Evolutionary conservation across 2,888 invertebrate genomes (phyloP), one percentile per base, ranked within the genome.

Genomic region (Melanostoma mellinum): DNA sequence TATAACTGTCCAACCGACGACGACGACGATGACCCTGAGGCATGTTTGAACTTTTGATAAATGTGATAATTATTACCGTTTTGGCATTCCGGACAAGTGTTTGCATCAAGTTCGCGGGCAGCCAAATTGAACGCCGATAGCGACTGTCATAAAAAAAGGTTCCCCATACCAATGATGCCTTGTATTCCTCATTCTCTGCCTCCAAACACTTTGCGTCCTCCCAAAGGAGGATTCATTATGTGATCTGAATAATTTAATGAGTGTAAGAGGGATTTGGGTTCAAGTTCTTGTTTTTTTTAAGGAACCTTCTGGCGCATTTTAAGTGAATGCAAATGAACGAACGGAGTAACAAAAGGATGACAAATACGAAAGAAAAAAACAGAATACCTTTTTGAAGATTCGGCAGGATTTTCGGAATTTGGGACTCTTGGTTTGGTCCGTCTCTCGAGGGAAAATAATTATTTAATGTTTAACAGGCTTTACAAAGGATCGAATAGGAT

Each of bases 41-140:
- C 77, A 56, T 74, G 78, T 78, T 82, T 78, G 75, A 69, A 71
- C 71, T 75, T 75, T 68, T 85, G 85, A 85, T 85, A 80, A 85
- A 85, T 85, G 85, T 63, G 80, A 85, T 80, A 85, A 80, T 85
- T 85, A 80, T 80, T 72, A 61, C 61, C 75, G 80, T 85, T 85
- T 85, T 85, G 80, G 85, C 79, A 85, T 85, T 80, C 85, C 42
- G 75, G 76, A 80, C 79, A 78, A 79, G 78, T 84, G 69, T 79
- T 84, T 84, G 84, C 71, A 74, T 84, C 67, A 60, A 77, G 61
- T 63, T 61, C 84, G 79, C 79, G 84, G 79, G 4, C 69, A 65
- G 68, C 69, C 69, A 74, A 78, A 73, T 82, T 73, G 73, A 52
- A 73, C 50, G 65, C 63, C 81, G 33, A 68, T 61, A 74, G 79